Evolutionary conservation across 2,888 invertebrate genomes (phyloP).

Genomic region (Drosophila affinis): DNA sequence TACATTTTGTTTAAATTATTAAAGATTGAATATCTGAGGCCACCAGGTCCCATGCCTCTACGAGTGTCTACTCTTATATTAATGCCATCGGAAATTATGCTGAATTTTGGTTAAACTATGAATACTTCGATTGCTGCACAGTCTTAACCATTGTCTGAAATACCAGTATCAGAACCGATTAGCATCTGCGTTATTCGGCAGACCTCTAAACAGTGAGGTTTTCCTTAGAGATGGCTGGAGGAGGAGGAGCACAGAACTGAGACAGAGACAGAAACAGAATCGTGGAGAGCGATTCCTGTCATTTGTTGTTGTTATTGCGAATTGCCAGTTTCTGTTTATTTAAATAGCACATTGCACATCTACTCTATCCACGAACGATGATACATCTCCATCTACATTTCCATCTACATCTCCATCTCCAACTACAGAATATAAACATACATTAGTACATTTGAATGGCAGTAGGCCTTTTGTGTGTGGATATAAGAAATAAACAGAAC

Average conservation of each 20-base stretch:
- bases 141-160: no score
- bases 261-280: not conserved
- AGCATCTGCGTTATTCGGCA: no score
- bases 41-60: no score
- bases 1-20: no score
- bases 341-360: conserved; percentile 52
- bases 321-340: conserved; percentile 44
- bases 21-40: no score
- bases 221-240: not conserved
- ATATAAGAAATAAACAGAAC: not conserved
- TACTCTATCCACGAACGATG: not conserved
- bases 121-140: no score
- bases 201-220: not conserved
- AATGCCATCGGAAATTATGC: no score
- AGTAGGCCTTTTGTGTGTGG: not conserved
- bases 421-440: not conserved
- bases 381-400: not conserved
- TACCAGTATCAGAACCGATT: no score
- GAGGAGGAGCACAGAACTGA: not conserved
- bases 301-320: conserved; percentile 24
- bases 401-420: not conserved
- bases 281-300: conserved; percentile 25
- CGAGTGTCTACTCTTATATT: no score
- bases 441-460: not conserved
- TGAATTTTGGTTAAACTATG: no score